These are phyloP conservation scores for Panurus biarmicus DNA, from an alignment of 2,113 vertebrate genomes.

Conservation along the genomic window DNA sequence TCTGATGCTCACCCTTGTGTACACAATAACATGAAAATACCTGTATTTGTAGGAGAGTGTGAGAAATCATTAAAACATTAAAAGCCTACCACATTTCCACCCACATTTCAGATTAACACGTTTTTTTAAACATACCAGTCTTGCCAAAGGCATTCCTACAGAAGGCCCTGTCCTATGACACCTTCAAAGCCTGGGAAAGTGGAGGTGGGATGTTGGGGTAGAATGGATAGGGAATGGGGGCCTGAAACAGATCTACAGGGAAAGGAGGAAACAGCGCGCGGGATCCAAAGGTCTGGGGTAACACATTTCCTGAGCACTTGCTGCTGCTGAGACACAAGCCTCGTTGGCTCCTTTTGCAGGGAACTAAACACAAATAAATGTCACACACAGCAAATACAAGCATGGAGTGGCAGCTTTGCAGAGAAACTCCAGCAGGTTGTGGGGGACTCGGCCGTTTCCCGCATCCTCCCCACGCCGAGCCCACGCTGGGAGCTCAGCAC, in stretches of 20 bases:
- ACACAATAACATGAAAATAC: not conserved
- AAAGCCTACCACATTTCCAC: not conserved
- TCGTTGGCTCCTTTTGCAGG: not conserved
- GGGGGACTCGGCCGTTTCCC: not conserved
- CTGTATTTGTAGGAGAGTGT: not conserved
- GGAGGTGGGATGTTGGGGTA: not conserved
- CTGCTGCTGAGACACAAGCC: not conserved
- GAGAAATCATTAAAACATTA: not conserved
- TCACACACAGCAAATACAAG: accelerated
- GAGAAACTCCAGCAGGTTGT: accelerated
- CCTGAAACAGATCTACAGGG: not conserved
- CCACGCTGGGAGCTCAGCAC: accelerated
- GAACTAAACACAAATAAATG: not conserved
- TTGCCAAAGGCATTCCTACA: not conserved
- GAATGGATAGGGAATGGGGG: not conserved
- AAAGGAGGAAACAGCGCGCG: not conserved
- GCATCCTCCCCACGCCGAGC: accelerated
- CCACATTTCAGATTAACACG: not conserved
- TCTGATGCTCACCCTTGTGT: not conserved
- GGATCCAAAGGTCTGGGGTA: not conserved
- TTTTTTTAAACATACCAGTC: not conserved
- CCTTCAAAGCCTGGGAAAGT: not conserved
- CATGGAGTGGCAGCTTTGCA: accelerated
- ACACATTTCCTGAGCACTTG: not conserved
- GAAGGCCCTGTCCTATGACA: not conserved